Evolutionary conservation across 2,888 invertebrate species (phyloP).

Genomic region (Ormia ochracea): DNA sequence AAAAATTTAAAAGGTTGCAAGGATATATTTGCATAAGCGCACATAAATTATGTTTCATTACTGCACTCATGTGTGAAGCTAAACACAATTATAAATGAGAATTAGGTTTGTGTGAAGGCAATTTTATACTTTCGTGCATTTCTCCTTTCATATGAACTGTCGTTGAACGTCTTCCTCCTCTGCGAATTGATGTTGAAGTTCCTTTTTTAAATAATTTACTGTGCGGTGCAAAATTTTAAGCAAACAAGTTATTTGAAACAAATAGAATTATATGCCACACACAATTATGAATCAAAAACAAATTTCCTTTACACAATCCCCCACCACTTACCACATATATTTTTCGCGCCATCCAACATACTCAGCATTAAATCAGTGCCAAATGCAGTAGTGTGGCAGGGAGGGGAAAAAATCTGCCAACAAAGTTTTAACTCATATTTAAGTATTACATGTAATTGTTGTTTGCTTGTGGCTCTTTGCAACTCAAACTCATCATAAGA

Average conservation of each 20-base stretch:
- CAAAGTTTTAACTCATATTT: conserved; percentile 30
- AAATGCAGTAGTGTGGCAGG: neutral
- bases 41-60: conserved; percentile 26
- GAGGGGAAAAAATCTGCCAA: neutral
- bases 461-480: conserved; percentile 54
- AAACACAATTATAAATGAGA: conserved; percentile 54
- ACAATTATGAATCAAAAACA: conserved; percentile 41
- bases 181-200: neutral
- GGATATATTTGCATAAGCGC: neutral
- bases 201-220: neutral
- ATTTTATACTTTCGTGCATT: conserved; percentile 10
- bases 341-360: neutral
- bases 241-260: conserved; percentile 49
- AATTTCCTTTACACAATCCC: conserved; percentile 37
- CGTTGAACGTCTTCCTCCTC: neutral
- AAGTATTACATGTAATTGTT: conserved; percentile 55
- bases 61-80: conserved; percentile 56
- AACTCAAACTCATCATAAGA: conserved; percentile 41
- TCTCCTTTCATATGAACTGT: neutral
- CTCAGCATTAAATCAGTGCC: neutral
- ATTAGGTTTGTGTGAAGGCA: conserved; percentile 36
- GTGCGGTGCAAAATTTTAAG: conserved; percentile 15
- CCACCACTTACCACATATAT: neutral
- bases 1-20: neutral
- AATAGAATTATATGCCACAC: conserved; percentile 43